Conservation (phyloP, 2,797 vertebrate species). For the Anguilla megastoma region DNA sequence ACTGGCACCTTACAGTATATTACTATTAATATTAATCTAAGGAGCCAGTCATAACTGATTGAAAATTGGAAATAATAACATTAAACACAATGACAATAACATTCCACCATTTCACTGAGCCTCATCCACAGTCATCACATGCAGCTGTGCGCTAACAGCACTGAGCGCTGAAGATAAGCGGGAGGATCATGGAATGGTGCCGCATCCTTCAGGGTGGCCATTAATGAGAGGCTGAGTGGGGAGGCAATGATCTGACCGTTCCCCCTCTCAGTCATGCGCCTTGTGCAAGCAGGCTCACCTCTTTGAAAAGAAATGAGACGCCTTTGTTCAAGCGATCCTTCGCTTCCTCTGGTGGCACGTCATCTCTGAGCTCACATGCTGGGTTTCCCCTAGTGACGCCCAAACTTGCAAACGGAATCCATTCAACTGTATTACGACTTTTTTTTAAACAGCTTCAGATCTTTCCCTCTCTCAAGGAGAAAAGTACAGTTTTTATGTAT, state of each 20-base stretch:
- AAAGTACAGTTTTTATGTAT: neutral
- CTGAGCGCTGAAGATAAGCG: neutral
- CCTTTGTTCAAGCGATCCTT: neutral
- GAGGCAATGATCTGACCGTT: conserved; percentile 22
- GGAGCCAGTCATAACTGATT: neutral
- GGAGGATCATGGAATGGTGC: conserved; percentile 12
- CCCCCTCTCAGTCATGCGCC: conserved; percentile 1
- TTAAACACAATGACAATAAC: neutral
- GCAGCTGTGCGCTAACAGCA: neutral
- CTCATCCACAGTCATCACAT: neutral
- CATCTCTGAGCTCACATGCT: conserved; percentile 20
- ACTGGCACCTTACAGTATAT: too few species aligned
- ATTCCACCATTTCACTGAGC: neutral
- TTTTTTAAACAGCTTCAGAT: neutral
- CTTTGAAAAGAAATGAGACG: conserved; percentile 19
- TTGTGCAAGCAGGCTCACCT: neutral
- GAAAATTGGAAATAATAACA: neutral
- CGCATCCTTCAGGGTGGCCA: neutral
- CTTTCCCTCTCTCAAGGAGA: neutral
- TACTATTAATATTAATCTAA: too few species aligned
- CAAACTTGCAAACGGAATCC: neutral
- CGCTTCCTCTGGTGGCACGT: conserved; percentile 11
- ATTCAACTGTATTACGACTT: neutral
- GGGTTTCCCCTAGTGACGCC: neutral
- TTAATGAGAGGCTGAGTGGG: too few species aligned